phyloP scores from a whole-genome alignment of 1,140 invertebrate species.

The Cydia fagiglandana region DNA sequence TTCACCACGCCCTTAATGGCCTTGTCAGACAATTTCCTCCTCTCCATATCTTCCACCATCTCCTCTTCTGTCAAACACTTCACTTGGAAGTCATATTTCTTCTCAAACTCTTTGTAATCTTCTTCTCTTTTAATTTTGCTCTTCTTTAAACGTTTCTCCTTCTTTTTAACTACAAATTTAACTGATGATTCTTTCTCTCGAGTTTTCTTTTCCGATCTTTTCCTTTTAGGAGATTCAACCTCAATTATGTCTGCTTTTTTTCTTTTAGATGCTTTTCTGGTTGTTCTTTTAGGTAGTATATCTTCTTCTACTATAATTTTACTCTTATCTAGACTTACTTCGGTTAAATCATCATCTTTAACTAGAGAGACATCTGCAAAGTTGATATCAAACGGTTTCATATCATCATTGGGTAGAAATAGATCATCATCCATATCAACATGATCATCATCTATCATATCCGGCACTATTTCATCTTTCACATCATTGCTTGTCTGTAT shows the following conservation, averaged over 20 bases:
- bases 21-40: background rate
- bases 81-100: conserved; percentile 10
- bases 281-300: background rate
- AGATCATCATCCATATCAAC: conserved; percentile 2
- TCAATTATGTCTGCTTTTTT: background rate
- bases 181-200: background rate
- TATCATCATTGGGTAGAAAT: background rate
- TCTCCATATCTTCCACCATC: conserved; percentile 16
- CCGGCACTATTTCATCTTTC: background rate
- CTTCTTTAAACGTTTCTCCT: background rate
- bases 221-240: background rate
- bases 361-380: background rate
- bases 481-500: background rate
- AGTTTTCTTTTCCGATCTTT: background rate
- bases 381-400: background rate
- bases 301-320: background rate
- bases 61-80: conserved; percentile 8
- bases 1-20: conserved; percentile 9
- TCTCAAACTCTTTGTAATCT: conserved; percentile 18
- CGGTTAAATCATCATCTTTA: background rate
- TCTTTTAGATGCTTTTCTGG: background rate
- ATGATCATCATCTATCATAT: background rate
- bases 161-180: background rate
- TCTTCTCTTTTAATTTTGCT: background rate
- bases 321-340: background rate